phyloP scores from a whole-genome alignment of 2,797 vertebrate species.

The Antrozous pallidus region DNA sequence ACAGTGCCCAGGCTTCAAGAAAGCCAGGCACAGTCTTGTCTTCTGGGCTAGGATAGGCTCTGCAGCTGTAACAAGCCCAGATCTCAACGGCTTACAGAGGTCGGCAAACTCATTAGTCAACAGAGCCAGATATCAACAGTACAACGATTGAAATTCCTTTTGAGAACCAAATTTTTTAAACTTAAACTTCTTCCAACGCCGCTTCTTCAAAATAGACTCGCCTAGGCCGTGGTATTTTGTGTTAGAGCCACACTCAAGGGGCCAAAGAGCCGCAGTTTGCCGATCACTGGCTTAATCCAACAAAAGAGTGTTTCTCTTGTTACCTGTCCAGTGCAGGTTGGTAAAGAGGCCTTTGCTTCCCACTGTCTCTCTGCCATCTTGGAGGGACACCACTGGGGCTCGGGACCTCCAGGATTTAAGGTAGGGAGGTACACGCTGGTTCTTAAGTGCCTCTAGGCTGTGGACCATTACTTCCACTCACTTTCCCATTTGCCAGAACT shows the following conservation, averaged over 20 bases:
- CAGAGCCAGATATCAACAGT: too few species aligned
- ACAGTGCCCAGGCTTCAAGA: rapidly evolving
- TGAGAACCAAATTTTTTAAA: too few species aligned
- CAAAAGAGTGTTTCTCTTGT: neutral
- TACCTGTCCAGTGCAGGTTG: neutral
- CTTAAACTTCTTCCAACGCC: too few species aligned
- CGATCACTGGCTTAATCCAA: too few species aligned
- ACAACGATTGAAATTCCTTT: too few species aligned
- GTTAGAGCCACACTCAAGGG: too few species aligned
- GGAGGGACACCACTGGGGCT: neutral
- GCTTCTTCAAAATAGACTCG: too few species aligned
- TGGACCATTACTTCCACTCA: neutral
- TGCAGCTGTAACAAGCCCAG: neutral
- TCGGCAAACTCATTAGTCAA: too few species aligned
- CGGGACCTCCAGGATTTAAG: neutral
- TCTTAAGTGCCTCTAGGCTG: neutral
- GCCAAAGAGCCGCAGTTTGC: too few species aligned
- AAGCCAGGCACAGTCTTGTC: neutral
- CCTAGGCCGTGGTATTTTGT: too few species aligned
- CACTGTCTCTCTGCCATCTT: neutral
- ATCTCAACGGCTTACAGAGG: neutral
- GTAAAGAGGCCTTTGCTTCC: neutral
- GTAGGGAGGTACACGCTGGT: neutral
- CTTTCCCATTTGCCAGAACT: neutral
- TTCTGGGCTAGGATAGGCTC: neutral